phyloP scores from a whole-genome alignment of 1,140 invertebrate genomes.

The Pentalonia nigronervosa region DNA sequence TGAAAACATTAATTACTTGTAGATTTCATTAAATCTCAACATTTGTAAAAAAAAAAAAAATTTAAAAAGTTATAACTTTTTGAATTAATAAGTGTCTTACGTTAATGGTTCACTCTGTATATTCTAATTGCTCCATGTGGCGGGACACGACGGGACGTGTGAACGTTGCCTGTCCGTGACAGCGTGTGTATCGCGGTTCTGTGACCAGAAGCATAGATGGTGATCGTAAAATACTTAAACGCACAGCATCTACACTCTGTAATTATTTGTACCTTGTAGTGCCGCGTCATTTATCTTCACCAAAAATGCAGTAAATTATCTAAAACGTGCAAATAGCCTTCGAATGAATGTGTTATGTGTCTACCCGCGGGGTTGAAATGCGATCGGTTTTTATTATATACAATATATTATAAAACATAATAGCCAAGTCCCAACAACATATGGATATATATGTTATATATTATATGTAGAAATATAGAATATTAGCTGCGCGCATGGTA shows the following conservation, averaged over 20 bases:
- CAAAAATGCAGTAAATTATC: constrained; percentile 19
- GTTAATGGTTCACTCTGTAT: too few species aligned
- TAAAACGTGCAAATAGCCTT: constrained; percentile 21
- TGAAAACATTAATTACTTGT: too few species aligned
- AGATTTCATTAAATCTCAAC: too few species aligned
- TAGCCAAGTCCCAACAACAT: neutral
- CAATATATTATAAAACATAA: neutral
- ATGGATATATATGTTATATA: neutral
- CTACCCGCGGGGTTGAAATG: neutral
- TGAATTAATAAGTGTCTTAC: too few species aligned
- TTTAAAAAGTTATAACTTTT: too few species aligned
- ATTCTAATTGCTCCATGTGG: neutral
- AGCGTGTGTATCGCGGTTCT: neutral
- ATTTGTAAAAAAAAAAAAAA: too few species aligned
- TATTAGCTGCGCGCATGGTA: neutral
- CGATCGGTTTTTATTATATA: neutral
- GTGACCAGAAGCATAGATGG: neutral
- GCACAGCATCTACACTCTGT: neutral
- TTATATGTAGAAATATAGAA: neutral
- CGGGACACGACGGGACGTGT: neutral
- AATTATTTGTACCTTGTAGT: neutral
- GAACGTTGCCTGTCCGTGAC: neutral
- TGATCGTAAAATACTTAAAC: neutral
- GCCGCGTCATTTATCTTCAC: neutral
- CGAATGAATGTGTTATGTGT: neutral